These are phyloP conservation scores for Standfussiana lucernea DNA, from an alignment of 2,888 invertebrate genomes.

Conservation along the genomic window DNA sequence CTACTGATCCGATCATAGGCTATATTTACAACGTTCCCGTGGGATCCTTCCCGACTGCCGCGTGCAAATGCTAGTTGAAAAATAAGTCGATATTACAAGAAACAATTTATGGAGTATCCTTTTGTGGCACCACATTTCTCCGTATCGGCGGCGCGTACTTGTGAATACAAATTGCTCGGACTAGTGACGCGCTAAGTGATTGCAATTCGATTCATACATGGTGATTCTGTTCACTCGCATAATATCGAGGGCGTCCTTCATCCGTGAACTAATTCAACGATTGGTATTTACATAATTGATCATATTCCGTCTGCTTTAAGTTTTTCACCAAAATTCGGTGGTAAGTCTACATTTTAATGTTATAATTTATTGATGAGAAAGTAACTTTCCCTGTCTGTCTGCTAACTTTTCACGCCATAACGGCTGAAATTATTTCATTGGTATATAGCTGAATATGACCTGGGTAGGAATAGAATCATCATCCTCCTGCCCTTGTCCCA, in stretches of 20 bases:
- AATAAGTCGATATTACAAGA: slow-evolving; percentile 15
- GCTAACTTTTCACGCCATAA: background rate
- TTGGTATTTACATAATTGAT: slow-evolving; percentile 69
- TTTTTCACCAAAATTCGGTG: background rate
- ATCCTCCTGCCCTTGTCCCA: too few species aligned
- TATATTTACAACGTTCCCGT: slow-evolving; percentile 1
- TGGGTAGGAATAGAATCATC: too few species aligned
- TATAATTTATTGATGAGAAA: background rate
- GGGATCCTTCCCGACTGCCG: background rate
- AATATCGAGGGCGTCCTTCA: slow-evolving; percentile 78
- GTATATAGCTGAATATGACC: background rate
- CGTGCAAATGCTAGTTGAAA: background rate
- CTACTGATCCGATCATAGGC: background rate
- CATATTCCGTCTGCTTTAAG: slow-evolving; percentile 20
- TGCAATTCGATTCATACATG: slow-evolving; percentile 74
- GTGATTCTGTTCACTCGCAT: slow-evolving; percentile 75
- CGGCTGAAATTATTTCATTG: background rate
- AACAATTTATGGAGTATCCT: slow-evolving; percentile 35
- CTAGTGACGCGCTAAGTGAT: slow-evolving; percentile 62
- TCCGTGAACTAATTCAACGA: slow-evolving; percentile 73
- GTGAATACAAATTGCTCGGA: slow-evolving; percentile 69
- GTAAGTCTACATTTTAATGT: background rate
- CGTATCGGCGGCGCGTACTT: slow-evolving; percentile 27
- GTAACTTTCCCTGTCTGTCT: background rate
- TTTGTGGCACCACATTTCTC: slow-evolving; percentile 49